These are phyloP conservation scores for Simalia tracyae DNA, from an alignment of 2,797 vertebrate genomes.

Conservation along the genomic window DNA sequence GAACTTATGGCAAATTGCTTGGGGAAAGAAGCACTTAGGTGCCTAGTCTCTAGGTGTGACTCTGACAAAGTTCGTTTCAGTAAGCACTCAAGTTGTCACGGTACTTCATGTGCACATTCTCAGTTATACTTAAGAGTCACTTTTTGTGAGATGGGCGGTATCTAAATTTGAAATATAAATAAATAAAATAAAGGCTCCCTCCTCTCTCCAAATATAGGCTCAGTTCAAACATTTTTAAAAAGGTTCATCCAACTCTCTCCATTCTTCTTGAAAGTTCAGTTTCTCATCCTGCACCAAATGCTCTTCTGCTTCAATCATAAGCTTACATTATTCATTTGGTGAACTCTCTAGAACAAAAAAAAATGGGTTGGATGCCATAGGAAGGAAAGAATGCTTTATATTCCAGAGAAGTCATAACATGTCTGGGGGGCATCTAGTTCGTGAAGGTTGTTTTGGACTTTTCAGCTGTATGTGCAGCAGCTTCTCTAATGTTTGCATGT, in stretches of 20 bases:
- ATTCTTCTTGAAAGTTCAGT: no score
- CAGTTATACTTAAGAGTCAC: neutral
- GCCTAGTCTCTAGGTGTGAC: neutral
- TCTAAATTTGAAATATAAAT: no score
- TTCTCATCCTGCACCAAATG: no score
- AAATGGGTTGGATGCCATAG: neutral
- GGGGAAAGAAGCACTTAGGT: neutral
- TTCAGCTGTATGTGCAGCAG: neutral
- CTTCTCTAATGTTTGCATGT: neutral
- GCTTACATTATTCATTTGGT: no score
- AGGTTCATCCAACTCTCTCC: no score
- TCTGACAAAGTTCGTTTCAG: neutral
- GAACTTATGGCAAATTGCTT: neutral
- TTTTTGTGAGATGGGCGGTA: no score
- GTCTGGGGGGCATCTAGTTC: neutral
- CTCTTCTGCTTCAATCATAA: no score
- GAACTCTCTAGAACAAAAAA: neutral
- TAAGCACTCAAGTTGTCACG: neutral
- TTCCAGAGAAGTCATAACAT: neutral
- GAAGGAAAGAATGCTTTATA: neutral
- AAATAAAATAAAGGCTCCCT: no score
- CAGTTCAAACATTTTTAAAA: no score
- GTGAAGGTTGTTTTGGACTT: neutral
- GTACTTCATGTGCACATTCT: neutral
- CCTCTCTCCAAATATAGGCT: no score